These are phyloP conservation scores for Lasiommata megera DNA, from an alignment of 2,888 invertebrate genomes.

Conservation along the genomic window DNA sequence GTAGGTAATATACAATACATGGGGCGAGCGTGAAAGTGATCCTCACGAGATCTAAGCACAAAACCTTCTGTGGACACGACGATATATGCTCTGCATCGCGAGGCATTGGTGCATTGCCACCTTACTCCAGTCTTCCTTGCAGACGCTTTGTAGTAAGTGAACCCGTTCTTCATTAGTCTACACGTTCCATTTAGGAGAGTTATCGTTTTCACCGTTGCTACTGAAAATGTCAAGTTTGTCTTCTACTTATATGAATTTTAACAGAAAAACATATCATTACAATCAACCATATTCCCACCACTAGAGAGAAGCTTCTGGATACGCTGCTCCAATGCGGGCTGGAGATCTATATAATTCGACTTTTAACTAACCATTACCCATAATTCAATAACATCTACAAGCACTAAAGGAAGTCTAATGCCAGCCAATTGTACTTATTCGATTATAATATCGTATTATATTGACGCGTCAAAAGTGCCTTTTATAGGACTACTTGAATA, in stretches of 20 bases:
- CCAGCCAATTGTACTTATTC: too few relatives aligned
- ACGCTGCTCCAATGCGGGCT: too few relatives aligned
- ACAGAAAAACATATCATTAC: too few relatives aligned
- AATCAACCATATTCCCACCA: too few relatives aligned
- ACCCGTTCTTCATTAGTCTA: not conserved
- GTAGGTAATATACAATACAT: not conserved
- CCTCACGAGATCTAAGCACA: not conserved
- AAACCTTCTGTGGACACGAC: not conserved
- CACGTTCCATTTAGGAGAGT: not conserved
- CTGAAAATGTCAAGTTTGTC: not conserved
- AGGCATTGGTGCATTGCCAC: not conserved
- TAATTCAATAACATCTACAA: too few relatives aligned
- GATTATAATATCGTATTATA: too few relatives aligned
- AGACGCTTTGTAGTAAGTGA: not conserved
- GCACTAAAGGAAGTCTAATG: too few relatives aligned
- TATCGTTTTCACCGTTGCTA: not conserved
- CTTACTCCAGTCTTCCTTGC: not conserved
- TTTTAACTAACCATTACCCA: too few relatives aligned
- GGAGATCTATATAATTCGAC: too few relatives aligned
- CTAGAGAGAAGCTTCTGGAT: too few relatives aligned
- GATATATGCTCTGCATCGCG: not conserved
- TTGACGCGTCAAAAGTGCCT: too few relatives aligned
- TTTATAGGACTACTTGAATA: too few relatives aligned
- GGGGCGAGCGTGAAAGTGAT: not conserved
- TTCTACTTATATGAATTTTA: not conserved